A percentile compares a stretch with the other conserved stretches of the same genome.
phyloP scores from a whole-genome alignment of 1,140 invertebrate genomes.

The Piezodorus guildinii region DNA sequence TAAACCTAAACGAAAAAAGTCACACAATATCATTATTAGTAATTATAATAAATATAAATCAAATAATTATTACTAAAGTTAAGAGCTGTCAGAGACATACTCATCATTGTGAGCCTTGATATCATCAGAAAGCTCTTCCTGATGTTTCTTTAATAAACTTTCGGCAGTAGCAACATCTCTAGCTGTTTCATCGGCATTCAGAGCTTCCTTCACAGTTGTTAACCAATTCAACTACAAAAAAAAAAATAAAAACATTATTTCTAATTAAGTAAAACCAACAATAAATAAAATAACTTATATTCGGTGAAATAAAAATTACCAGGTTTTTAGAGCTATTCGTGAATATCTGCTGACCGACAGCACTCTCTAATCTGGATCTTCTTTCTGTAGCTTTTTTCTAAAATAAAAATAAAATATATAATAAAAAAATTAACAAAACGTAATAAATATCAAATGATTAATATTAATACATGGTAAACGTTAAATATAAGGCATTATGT shows the following conservation, averaged over 20 bases:
- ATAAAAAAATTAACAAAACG: conserved; percentile 3
- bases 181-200: conserved; percentile 71
- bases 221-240: conserved; percentile 55
- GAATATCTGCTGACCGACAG: conserved; percentile 90
- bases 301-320: conserved; percentile 31
- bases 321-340: conserved; percentile 72
- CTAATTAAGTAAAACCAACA: conserved; percentile 5
- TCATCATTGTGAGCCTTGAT: conserved; percentile 83
- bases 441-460: no score
- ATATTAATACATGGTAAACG: neutral
- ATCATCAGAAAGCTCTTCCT: conserved; percentile 73
- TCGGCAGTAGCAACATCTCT: conserved; percentile 85
- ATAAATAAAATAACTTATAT: conserved; percentile 9
- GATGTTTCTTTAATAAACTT: conserved; percentile 77
- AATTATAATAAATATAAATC: no score
- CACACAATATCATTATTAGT: no score
- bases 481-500: conserved; percentile 17
- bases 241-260: conserved; percentile 1
- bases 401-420: conserved; percentile 23
- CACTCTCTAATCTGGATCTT: conserved; percentile 71
- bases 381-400: conserved; percentile 71
- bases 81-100: no score
- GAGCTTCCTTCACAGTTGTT: conserved; percentile 59
- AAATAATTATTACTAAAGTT: no score
- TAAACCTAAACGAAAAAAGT: conserved; percentile 58